Evolutionary conservation across 1,140 invertebrate species (phyloP).

Genomic region (Macrostomum lignano): DNA sequence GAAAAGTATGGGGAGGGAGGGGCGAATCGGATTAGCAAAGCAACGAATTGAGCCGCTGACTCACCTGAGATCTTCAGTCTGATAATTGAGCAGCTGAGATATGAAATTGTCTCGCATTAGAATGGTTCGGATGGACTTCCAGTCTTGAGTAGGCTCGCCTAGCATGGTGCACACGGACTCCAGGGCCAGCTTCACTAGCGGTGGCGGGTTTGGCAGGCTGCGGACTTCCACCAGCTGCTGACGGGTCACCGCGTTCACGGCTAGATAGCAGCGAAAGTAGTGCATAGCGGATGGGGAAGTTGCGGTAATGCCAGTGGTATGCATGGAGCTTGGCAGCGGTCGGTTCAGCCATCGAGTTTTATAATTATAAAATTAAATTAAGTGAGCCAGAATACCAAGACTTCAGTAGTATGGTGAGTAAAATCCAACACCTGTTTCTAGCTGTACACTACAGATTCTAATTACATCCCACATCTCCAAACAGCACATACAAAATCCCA

Average conservation of each 20-base stretch:
- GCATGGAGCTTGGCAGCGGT: no score
- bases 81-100: conserved; percentile 88
- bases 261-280: no score
- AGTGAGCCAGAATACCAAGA: no score
- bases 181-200: conserved; percentile 76
- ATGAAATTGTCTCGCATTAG: conserved; percentile 99
- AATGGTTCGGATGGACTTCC: conserved; percentile 84
- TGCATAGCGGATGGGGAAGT: no score
- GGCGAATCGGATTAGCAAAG: background rate
- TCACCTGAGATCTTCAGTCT: conserved; percentile 1
- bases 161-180: conserved; percentile 92
- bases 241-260: conserved; percentile 96
- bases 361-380: no score
- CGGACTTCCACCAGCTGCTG: conserved; percentile 90
- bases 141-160: conserved; percentile 82
- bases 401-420: no score
- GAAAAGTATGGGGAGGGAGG: background rate
- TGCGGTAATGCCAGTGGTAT: no score
- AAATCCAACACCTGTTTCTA: no score
- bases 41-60: conserved; percentile 1
- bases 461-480: no score
- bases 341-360: no score
- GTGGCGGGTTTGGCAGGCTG: conserved; percentile 86
- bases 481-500: no score
- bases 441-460: no score